Percentiles rank a stretch among this genome's conserved stretches.
These are phyloP conservation scores for Lycodopsis pacificus DNA, from an alignment of 2,797 vertebrate genomes.

Conservation along the genomic window DNA sequence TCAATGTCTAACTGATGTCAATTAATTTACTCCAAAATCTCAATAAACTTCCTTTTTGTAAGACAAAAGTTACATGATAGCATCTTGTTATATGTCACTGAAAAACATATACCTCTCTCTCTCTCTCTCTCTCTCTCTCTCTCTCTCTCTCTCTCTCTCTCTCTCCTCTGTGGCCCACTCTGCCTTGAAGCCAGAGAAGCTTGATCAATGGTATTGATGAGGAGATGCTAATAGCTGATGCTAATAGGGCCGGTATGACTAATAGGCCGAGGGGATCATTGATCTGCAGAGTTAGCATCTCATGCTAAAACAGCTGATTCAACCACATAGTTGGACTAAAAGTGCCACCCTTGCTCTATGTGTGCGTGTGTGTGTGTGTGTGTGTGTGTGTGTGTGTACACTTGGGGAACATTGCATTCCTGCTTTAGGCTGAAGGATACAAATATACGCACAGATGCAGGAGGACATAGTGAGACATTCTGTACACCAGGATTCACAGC, in stretches of 20 bases:
- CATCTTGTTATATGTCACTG: background rate
- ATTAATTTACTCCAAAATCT: background rate
- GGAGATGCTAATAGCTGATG: slow-evolving; percentile 77
- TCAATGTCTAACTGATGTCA: background rate
- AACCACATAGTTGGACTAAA: slow-evolving; percentile 76
- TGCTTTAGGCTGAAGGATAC: slow-evolving; percentile 1
- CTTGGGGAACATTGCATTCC: slow-evolving; percentile 21
- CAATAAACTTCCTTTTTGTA: background rate
- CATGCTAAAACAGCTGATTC: slow-evolving; percentile 80
- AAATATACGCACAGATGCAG: slow-evolving; percentile 1
- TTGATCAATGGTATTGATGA: slow-evolving; percentile 78
- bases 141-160: slow-evolving; percentile 16
- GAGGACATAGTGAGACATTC: background rate
- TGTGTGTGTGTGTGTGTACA: background rate
- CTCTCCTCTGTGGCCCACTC: slow-evolving; percentile 33
- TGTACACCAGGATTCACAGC: background rate
- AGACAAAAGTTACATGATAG: background rate
- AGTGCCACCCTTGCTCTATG: slow-evolving; percentile 75
- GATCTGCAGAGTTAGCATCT: slow-evolving; percentile 82
- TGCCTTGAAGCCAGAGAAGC: slow-evolving; percentile 56
- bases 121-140: slow-evolving; percentile 1
- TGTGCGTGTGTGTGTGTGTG: slow-evolving; percentile 43
- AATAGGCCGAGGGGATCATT: slow-evolving; percentile 74
- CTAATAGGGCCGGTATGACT: slow-evolving; percentile 77
- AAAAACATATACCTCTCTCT: background rate